Base-by-base conservation (phyloP, 2,113 vertebrate species). In the Okapia johnstoni region DNA sequence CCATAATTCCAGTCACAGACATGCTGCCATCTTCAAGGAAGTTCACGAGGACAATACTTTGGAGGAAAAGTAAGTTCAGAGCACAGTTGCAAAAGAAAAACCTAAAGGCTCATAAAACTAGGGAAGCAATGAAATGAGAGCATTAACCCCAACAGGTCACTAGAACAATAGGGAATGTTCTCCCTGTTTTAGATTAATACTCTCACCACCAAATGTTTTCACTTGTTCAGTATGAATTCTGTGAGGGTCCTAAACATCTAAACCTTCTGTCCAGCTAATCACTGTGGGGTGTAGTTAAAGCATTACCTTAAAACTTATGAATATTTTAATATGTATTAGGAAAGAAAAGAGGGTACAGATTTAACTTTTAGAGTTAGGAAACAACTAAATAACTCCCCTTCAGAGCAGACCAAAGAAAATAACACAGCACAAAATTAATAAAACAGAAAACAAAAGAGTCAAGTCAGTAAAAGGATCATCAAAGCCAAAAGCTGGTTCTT, bases 11-110 rank as follows among this genome's bases (percentile, higher is more conserved):
- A 0, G 95, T 98, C 28, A 99, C 91, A 4, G 96, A 97, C 0
- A 98, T 93, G 1, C 97, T 95, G 16, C 98, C 98, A 1, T 97
- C 96, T 93, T 99, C 99, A 6, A 87, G 90, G 94, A 99, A 99
- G 17, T 97, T 98, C 97, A 99, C 99, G 1, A 99, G 98, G 90
- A 99, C 99, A 61, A 99, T 93, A 55, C 99, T 99, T 46, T 50
- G 94, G 54, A 95, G 52, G 84, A 96, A 97, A 96, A 91, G 60
- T 40, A 97, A 19, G 21, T 58, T 46, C 36, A 96, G 63, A 94
- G 58, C 25, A 91, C 25, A 97, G 97, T 79, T 86, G 60, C 33
- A 94, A 88, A 96, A 90, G 43, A 92, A 95, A 95, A 92, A 84
- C 8, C 13, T 57, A 28, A 94, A 87, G 87, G 19, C 23, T n/a